Evolutionary conservation across 64 coral and sea anemone genomes (phyloP).

Genomic region (Astreopora myriophthalma): DNA sequence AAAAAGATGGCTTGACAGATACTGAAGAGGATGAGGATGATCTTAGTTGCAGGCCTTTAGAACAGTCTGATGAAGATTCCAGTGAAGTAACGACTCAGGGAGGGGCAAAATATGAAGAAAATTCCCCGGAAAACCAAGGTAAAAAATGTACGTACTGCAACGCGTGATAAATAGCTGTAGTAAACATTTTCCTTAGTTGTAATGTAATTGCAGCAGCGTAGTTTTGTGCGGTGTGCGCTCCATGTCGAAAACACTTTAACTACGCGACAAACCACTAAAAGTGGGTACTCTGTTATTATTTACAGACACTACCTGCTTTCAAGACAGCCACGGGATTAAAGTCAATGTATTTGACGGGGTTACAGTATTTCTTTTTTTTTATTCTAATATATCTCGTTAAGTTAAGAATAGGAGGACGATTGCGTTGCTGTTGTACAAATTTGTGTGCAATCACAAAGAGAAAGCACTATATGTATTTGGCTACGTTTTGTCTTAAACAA

Average conservation of each 20-base stretch:
- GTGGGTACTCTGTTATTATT: neutral
- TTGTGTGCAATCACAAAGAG: neutral
- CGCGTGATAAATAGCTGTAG: neutral
- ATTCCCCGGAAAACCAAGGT: neutral
- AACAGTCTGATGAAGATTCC: neutral
- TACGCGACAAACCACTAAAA: neutral
- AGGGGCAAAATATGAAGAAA: neutral
- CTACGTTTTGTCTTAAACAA: no score
- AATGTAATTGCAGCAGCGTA: neutral
- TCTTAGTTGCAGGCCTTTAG: neutral
- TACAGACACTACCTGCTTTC: neutral
- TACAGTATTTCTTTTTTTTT: neutral
- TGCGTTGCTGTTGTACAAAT: neutral
- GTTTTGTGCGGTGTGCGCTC: neutral
- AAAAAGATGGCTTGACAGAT: neutral
- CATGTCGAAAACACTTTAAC: neutral
- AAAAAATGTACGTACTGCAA: neutral
- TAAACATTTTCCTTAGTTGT: no score
- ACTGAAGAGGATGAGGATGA: neutral
- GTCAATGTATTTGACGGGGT: neutral
- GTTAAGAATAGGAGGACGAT: neutral
- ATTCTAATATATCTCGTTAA: neutral
- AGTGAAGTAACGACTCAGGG: neutral
- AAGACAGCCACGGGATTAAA: neutral
- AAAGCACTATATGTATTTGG: no score